A percentile compares a stretch with the other conserved stretches of the same genome.
Evolutionary conservation across 2,888 invertebrate species (phyloP).

Genomic region (Julus scandinavius): DNA sequence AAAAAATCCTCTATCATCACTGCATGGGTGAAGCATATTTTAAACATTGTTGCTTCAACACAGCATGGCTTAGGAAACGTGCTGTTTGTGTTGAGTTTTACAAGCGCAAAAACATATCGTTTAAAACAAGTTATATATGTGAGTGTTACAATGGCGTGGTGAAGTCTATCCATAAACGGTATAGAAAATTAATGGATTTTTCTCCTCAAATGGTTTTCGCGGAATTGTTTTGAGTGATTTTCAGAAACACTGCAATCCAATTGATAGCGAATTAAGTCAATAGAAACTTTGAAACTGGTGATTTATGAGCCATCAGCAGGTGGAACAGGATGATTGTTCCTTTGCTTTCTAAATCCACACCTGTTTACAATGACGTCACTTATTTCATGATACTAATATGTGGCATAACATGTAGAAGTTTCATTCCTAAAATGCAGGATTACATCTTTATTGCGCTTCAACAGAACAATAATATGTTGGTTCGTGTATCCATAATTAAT

Average conservation of each 20-base stretch:
- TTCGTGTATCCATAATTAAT: background rate
- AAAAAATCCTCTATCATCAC: no score
- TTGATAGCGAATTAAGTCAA: background rate
- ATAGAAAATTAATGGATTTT: no score
- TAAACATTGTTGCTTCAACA: no score
- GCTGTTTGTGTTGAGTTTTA: no score
- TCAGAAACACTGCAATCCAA: background rate
- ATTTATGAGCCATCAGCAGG: background rate
- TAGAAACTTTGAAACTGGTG: background rate
- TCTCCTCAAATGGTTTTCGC: no score
- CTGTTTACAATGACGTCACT: background rate
- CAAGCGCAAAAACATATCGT: no score
- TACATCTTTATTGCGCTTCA: background rate
- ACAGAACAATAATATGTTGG: background rate
- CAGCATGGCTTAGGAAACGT: no score
- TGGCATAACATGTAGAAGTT: background rate
- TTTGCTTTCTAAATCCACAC: background rate
- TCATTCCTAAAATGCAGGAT: background rate
- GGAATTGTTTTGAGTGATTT: no score
- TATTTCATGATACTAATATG: background rate
- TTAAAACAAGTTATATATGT: no score
- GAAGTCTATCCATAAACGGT: no score
- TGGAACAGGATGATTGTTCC: background rate
- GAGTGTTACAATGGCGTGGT: no score
- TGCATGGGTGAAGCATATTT: no score